Percentiles rank a stretch among this genome's conserved stretches.
phyloP scores from a whole-genome alignment of 23 tunicate species.

The Oikopleura dioica region DNA sequence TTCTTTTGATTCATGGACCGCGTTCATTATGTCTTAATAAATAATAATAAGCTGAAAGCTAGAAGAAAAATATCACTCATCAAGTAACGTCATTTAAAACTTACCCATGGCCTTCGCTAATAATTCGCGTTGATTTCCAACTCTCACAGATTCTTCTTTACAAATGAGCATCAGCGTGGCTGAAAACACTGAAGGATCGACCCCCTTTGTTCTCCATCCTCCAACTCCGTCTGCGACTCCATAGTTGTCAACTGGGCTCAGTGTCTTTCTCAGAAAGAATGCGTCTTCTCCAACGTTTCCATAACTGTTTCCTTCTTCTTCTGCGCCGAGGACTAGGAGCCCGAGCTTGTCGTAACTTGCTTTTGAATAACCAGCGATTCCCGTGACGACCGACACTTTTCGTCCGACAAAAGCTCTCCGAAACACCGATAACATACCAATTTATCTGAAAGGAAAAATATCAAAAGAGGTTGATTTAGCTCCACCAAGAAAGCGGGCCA shows the following conservation, averaged over 20 bases:
- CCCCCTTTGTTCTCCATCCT: slow-evolving; percentile 87
- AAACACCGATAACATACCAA: no score
- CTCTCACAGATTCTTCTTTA: not conserved
- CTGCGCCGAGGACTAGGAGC: not conserved
- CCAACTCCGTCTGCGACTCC: slow-evolving; percentile 99
- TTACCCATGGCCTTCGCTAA: not conserved
- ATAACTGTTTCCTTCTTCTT: not conserved
- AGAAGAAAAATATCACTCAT: no score
- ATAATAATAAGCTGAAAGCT: no score
- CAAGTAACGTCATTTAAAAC: no score
- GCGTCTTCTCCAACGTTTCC: slow-evolving; percentile 4
- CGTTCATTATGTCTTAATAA: not conserved
- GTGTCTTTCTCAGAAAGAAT: not conserved
- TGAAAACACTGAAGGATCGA: slow-evolving; percentile 54
- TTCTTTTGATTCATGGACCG: not conserved
- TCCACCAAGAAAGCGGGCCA: slow-evolving; percentile 6
- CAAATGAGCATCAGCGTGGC: not conserved
- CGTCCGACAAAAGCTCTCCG: no score
- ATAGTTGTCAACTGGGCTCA: not conserved
- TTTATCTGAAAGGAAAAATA: no score
- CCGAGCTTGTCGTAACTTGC: not conserved
- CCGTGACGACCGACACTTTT: not conserved
- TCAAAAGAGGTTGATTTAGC: no score
- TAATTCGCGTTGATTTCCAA: not conserved
- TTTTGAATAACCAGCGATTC: not conserved